Percentiles rank a stretch among this genome's conserved stretches.
phyloP scores from a whole-genome alignment of 2,888 invertebrate species.

The Oxytorus armatus region DNA sequence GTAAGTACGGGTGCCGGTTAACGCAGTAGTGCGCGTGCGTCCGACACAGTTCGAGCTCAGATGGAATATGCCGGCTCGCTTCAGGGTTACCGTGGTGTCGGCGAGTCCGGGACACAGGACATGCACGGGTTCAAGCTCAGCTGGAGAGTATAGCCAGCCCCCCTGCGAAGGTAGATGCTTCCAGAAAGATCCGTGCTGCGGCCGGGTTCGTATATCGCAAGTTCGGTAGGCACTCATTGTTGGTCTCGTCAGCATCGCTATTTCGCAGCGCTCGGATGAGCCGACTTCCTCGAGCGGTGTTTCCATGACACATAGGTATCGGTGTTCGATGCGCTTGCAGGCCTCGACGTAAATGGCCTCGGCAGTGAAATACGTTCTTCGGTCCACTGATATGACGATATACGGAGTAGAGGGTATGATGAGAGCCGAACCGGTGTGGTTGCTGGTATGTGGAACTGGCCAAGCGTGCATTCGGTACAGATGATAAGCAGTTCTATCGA shows the following conservation, averaged over 20 bases:
- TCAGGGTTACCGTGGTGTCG: background rate
- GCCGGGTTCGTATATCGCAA: background rate
- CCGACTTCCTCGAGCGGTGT: constrained; percentile 1
- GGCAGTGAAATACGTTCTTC: background rate
- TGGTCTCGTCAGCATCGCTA: background rate
- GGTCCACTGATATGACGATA: constrained; percentile 5
- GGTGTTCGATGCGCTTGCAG: background rate
- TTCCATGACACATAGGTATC: constrained; percentile 9
- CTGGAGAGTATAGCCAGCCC: constrained; percentile 7
- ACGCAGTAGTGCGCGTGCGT: background rate
- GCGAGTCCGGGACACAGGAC: background rate
- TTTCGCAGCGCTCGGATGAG: constrained; percentile 6
- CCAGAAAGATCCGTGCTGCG: constrained; percentile 5
- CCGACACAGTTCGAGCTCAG: background rate
- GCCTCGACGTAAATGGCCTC: background rate
- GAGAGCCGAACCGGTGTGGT: background rate
- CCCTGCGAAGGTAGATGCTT: constrained; percentile 3
- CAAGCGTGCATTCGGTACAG: constrained; percentile 12
- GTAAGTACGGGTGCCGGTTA: background rate
- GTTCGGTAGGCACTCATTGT: background rate
- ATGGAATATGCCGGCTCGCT: background rate
- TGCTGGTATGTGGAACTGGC: background rate
- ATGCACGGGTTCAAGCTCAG: background rate
- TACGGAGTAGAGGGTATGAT: background rate
- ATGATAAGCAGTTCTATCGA: background rate